These are phyloP conservation scores for Tragelaphus imberbis DNA, from an alignment of 2,113 vertebrate species.

Conservation along the genomic window DNA sequence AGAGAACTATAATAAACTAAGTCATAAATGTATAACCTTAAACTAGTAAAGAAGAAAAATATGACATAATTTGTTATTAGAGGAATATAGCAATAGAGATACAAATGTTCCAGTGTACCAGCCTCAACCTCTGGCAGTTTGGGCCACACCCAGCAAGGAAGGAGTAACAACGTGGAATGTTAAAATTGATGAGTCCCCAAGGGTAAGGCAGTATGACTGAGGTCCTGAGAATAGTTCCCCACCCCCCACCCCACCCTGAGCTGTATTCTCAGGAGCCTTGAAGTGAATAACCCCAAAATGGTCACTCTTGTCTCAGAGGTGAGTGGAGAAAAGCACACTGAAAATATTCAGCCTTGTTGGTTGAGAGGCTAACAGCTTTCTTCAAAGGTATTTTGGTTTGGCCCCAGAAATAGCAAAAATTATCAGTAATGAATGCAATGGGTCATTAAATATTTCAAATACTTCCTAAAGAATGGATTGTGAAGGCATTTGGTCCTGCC, in stretches of 20 bases:
- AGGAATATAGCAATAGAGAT: not conserved
- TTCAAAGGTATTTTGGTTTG: not conserved
- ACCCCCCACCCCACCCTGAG: not conserved
- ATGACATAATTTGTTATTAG: not conserved
- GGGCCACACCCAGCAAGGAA: not conserved
- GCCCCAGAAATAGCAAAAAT: not conserved
- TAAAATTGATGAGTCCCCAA: not conserved
- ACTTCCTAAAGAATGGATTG: not conserved
- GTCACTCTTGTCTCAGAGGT: not conserved
- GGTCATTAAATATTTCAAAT: not conserved
- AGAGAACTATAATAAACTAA: not conserved
- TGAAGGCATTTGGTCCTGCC: not conserved
- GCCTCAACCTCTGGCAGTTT: not conserved
- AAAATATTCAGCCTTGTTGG: not conserved
- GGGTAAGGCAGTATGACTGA: not conserved
- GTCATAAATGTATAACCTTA: not conserved
- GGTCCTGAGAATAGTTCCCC: not conserved
- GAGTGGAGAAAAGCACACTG: not conserved
- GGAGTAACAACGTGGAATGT: not conserved
- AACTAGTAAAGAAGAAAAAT: conserved; percentile 10
- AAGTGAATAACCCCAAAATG: not conserved
- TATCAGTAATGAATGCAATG: not conserved
- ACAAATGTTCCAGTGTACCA: not conserved
- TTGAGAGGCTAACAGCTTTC: not conserved
- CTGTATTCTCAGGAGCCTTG: not conserved